phyloP scores from a whole-genome alignment of 2,113 vertebrate species.

The Chaetodon auriga region DNA sequence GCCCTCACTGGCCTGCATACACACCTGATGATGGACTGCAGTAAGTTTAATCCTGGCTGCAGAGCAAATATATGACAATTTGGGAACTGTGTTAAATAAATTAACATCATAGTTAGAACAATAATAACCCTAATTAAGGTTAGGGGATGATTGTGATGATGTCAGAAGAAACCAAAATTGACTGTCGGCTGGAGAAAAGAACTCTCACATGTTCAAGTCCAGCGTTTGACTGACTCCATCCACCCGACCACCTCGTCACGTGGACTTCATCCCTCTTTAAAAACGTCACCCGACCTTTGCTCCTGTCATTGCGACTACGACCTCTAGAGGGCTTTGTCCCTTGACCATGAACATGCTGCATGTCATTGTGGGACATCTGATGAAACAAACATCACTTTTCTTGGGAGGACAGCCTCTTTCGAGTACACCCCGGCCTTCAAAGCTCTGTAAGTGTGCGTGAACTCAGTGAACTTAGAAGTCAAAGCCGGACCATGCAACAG shows the following conservation, averaged over 20 bases:
- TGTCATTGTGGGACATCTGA: neutral
- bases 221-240: neutral
- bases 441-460: neutral
- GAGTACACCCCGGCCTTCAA: neutral
- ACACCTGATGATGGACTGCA: too few relatives aligned
- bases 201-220: neutral
- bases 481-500: neutral
- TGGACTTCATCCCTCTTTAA: neutral
- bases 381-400: neutral
- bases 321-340: neutral
- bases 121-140: too few relatives aligned
- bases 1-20: too few relatives aligned
- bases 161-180: too few relatives aligned
- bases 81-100: too few relatives aligned
- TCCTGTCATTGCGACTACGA: neutral
- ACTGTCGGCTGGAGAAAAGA: neutral
- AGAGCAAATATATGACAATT: too few relatives aligned
- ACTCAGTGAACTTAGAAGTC: slow-evolving; percentile 32
- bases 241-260: neutral
- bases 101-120: too few relatives aligned
- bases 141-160: too few relatives aligned
- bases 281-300: neutral
- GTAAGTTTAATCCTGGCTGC: too few relatives aligned
- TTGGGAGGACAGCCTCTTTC: neutral
- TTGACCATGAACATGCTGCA: neutral